phyloP scores from a whole-genome alignment of 2,797 vertebrate genomes.

The Monodelphis domestica region DNA sequence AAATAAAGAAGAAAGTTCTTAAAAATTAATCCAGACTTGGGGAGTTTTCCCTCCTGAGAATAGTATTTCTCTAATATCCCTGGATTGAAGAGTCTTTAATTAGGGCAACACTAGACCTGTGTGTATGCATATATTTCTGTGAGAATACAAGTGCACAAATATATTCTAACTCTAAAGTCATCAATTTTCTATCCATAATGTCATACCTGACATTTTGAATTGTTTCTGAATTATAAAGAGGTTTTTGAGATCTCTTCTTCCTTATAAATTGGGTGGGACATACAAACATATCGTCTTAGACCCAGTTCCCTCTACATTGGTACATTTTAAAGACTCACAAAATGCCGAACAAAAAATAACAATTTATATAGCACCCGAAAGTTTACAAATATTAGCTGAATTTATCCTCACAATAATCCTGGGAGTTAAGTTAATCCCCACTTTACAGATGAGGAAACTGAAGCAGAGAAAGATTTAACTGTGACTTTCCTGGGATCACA shows the following conservation, averaged over 20 bases:
- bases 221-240: neutral
- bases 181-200: neutral
- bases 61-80: neutral
- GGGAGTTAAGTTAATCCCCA: neutral
- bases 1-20: neutral
- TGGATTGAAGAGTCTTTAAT: neutral
- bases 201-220: slow-evolving; percentile 1
- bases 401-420: neutral
- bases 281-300: neutral
- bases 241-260: neutral
- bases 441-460: neutral
- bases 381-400: neutral
- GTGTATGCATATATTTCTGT: neutral
- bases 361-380: neutral
- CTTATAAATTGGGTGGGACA: neutral
- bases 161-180: slow-evolving; percentile 42
- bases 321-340: neutral
- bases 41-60: neutral
- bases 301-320: neutral
- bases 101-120: neutral
- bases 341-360: neutral
- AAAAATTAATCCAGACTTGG: slow-evolving; percentile 16
- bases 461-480: neutral
- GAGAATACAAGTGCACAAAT: neutral
- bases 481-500: neutral